Evolutionary conservation across 2,113 vertebrate genomes (phyloP).

Genomic region (Atherinomorus stipes): DNA sequence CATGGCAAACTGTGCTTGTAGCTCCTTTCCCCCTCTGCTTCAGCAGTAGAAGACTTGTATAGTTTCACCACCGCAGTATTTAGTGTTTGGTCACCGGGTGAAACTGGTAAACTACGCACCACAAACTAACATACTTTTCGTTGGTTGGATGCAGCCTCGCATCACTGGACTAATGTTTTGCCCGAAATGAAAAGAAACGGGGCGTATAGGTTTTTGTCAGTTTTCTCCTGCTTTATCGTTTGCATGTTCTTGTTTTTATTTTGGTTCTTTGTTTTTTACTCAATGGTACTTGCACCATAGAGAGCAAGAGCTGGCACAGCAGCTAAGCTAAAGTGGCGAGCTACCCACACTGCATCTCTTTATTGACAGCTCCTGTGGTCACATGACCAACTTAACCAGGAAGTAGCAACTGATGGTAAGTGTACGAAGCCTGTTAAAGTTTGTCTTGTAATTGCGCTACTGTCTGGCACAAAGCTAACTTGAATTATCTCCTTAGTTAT

Average conservation of each 20-base stretch:
- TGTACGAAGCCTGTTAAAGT: constrained; percentile 8
- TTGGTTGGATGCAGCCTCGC: neutral
- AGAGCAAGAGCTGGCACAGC: neutral
- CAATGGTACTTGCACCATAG: constrained; percentile 72
- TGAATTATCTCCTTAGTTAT: neutral
- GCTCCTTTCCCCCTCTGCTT: neutral
- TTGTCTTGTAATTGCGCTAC: neutral
- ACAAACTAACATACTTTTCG: neutral
- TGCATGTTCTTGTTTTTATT: constrained; percentile 76
- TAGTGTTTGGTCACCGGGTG: neutral
- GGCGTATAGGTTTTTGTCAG: constrained; percentile 78
- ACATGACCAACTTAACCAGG: constrained; percentile 71
- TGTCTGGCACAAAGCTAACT: neutral
- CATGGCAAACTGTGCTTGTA: neutral
- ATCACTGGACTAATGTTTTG: neutral
- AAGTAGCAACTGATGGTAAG: constrained; percentile 75
- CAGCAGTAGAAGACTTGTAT: neutral
- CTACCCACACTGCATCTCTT: constrained; percentile 65
- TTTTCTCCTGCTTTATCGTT: constrained; percentile 80
- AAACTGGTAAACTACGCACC: neutral
- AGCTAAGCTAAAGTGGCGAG: constrained; percentile 26
- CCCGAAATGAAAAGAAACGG: constrained; percentile 80
- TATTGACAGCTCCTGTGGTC: constrained; percentile 64
- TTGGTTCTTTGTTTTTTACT: constrained; percentile 82
- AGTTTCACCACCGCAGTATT: neutral